These are phyloP conservation scores for Carpatolechia fugitivella DNA, from an alignment of 2,888 invertebrate genomes.

Conservation along the genomic window DNA sequence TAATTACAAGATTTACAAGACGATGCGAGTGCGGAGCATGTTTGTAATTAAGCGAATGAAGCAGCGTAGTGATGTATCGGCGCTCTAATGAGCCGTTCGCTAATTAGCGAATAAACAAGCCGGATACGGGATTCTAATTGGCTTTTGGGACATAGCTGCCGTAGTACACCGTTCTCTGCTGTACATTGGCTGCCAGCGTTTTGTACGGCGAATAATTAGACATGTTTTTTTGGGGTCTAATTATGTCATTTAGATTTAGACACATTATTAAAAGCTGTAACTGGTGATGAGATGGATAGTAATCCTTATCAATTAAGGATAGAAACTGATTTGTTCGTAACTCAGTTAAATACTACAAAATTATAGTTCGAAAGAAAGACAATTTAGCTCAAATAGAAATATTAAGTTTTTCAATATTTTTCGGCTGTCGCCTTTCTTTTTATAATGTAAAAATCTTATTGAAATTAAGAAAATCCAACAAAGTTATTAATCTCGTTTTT, in stretches of 20 bases:
- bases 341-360: too few species aligned
- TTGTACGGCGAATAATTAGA: neutral
- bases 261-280: too few species aligned
- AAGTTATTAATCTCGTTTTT: too few species aligned
- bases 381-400: too few species aligned
- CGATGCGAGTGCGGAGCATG: slow-evolving; percentile 44
- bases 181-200: neutral
- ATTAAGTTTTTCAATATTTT: too few species aligned
- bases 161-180: neutral
- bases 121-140: slow-evolving; percentile 74
- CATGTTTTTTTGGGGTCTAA: neutral
- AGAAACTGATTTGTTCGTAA: too few species aligned
- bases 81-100: slow-evolving; percentile 73
- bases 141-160: slow-evolving; percentile 59
- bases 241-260: neutral
- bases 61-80: slow-evolving; percentile 57
- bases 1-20: slow-evolving; percentile 52
- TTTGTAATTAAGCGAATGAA: slow-evolving; percentile 77
- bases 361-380: too few species aligned
- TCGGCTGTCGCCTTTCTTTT: too few species aligned
- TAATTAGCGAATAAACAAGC: slow-evolving; percentile 77
- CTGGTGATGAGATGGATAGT: too few species aligned
- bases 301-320: too few species aligned
- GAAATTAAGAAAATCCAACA: too few species aligned
- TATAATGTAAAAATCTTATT: too few species aligned